Conservation (phyloP, 2,113 vertebrate genomes). For the Antechinus flavipes region DNA sequence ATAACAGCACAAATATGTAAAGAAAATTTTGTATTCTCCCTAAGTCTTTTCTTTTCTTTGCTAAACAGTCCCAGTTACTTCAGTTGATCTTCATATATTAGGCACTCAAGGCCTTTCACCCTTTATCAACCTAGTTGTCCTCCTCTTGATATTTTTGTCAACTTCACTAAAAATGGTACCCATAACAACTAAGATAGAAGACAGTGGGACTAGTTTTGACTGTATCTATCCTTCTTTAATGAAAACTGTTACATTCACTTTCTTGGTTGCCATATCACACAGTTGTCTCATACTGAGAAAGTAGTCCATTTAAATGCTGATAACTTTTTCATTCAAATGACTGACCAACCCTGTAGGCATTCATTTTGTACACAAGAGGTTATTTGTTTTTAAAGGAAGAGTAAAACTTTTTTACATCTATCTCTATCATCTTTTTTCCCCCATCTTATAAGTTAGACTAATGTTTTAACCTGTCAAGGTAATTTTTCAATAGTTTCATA, state of each 20-base stretch:
- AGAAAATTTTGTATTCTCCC: background rate
- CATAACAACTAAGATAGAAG: background rate
- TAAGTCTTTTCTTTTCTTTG: background rate
- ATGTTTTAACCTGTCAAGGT: background rate
- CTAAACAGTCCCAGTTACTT: background rate
- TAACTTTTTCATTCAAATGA: background rate
- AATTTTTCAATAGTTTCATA: background rate
- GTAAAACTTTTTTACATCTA: background rate
- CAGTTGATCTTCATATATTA: background rate
- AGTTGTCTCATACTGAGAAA: background rate
- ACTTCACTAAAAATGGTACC: background rate
- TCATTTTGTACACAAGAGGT: background rate
- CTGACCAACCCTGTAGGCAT: background rate
- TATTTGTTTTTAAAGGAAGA: background rate
- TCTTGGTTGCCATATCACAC: background rate
- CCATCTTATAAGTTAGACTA: background rate
- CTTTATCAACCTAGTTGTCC: background rate
- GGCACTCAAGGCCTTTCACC: background rate
- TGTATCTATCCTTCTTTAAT: background rate
- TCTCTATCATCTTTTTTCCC: background rate
- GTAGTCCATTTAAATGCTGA: background rate
- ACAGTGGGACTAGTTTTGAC: background rate
- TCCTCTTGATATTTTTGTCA: background rate
- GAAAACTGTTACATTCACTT: background rate
- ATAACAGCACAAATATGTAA: background rate